Evolutionary conservation across 2,888 invertebrate species (phyloP).

Genomic region (Drosophila siamana): DNA sequence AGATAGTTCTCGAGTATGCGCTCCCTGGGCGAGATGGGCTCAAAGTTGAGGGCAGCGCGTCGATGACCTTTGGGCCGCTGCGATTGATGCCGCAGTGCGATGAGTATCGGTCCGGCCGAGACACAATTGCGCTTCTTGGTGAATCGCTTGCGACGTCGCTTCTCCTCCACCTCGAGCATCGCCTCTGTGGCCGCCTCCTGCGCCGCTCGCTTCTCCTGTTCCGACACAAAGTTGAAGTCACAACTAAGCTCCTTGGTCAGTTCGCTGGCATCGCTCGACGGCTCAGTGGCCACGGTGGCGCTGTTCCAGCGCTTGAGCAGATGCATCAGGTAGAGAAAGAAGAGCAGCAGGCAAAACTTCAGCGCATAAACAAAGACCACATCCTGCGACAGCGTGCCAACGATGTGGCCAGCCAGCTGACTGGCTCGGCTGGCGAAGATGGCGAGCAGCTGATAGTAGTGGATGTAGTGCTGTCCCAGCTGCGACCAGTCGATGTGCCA

Average conservation of each 20-base stretch:
- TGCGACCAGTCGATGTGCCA: constrained; percentile 35
- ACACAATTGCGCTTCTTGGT: constrained; percentile 83
- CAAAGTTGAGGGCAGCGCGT: constrained; percentile 46
- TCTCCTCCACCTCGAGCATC: constrained; percentile 81
- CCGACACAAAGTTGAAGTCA: constrained; percentile 78
- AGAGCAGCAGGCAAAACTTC: constrained; percentile 67
- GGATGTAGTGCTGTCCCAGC: constrained; percentile 37
- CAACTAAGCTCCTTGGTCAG: constrained; percentile 67
- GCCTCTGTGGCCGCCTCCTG: constrained; percentile 72
- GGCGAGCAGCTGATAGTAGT: constrained; percentile 42
- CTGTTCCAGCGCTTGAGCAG: constrained; percentile 44
- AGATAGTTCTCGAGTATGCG: constrained; percentile 62
- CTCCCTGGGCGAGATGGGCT: constrained; percentile 68
- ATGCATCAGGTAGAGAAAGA: constrained; percentile 78
- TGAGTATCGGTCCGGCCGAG: constrained; percentile 84
- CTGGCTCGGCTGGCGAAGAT: constrained; percentile 31
- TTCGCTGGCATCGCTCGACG: constrained; percentile 20
- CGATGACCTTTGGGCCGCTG: constrained; percentile 50
- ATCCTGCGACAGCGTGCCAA: constrained; percentile 62
- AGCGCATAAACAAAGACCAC: constrained; percentile 75
- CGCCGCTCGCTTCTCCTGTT: constrained; percentile 72
- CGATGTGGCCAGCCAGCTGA: constrained; percentile 27
- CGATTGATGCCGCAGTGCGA: constrained; percentile 71
- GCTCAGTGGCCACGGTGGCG: constrained; percentile 1
- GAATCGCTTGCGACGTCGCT: constrained; percentile 78